Evolutionary conservation across 2,113 vertebrate species (phyloP).

Genomic region (Apteryx mantelli): DNA sequence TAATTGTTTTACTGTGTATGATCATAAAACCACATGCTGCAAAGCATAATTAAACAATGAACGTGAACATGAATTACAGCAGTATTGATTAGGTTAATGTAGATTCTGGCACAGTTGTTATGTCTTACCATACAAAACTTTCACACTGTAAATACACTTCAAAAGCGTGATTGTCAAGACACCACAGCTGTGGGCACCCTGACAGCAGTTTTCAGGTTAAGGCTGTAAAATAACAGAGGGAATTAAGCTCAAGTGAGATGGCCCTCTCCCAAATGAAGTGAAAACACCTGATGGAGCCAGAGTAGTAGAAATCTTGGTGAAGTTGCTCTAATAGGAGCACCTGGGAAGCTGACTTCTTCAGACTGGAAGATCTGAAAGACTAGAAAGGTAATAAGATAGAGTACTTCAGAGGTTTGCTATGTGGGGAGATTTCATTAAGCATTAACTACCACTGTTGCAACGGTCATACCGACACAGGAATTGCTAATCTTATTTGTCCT

Average conservation of each 20-base stretch:
- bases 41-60: conserved; percentile 61
- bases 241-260: not conserved
- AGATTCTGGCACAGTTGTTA: conserved; percentile 14
- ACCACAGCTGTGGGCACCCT: not conserved
- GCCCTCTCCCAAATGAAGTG: not conserved
- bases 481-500: not conserved
- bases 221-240: not conserved
- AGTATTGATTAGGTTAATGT: conserved; percentile 47
- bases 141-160: not conserved
- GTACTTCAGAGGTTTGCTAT: not conserved
- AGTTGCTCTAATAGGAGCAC: not conserved
- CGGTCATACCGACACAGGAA: not conserved
- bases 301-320: not conserved
- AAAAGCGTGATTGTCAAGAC: not conserved
- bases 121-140: not conserved
- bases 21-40: conserved; percentile 50
- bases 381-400: not conserved
- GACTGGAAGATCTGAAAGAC: not conserved
- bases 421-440: not conserved
- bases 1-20: conserved; percentile 51
- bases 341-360: not conserved
- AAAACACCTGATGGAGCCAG: not conserved
- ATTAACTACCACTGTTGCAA: not conserved
- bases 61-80: conserved; percentile 49
- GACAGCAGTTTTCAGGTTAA: not conserved